These are phyloP conservation scores for Phorcus lineatus DNA, from an alignment of 2,888 invertebrate species.

Conservation along the genomic window DNA sequence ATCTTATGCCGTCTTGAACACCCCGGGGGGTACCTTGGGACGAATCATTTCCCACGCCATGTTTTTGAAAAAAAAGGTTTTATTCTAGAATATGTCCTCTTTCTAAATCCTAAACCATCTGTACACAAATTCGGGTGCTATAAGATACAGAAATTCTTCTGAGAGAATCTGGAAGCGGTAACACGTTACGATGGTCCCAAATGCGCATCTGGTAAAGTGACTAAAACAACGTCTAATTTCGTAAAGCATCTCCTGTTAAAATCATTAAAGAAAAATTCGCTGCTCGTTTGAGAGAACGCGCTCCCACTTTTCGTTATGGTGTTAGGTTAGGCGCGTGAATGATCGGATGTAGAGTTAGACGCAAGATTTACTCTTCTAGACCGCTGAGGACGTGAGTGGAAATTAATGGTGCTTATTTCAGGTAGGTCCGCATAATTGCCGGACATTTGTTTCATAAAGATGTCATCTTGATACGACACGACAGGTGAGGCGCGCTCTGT, in stretches of 20 bases:
- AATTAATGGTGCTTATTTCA: neutral
- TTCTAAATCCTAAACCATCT: neutral
- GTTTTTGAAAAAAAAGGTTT: neutral
- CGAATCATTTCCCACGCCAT: constrained; percentile 10
- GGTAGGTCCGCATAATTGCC: constrained; percentile 13
- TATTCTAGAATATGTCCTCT: constrained; percentile 12
- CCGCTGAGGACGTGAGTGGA: neutral
- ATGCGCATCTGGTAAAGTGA: neutral
- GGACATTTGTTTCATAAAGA: neutral
- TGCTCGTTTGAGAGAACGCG: neutral
- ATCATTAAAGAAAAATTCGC: neutral
- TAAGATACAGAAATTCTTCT: constrained; percentile 9
- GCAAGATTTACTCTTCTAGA: neutral
- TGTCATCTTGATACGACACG: neutral
- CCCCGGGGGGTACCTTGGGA: constrained; percentile 1
- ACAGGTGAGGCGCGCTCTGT: neutral
- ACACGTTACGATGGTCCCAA: neutral
- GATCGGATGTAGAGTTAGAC: neutral
- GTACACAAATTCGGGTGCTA: neutral
- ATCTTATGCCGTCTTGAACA: neutral
- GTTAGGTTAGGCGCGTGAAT: neutral
- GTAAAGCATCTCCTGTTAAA: neutral
- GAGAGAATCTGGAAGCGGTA: neutral
- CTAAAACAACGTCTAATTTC: neutral
- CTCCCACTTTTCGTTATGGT: constrained; percentile 11